phyloP scores from a whole-genome alignment of 2,888 invertebrate species.

The Chironomus tentans region DNA sequence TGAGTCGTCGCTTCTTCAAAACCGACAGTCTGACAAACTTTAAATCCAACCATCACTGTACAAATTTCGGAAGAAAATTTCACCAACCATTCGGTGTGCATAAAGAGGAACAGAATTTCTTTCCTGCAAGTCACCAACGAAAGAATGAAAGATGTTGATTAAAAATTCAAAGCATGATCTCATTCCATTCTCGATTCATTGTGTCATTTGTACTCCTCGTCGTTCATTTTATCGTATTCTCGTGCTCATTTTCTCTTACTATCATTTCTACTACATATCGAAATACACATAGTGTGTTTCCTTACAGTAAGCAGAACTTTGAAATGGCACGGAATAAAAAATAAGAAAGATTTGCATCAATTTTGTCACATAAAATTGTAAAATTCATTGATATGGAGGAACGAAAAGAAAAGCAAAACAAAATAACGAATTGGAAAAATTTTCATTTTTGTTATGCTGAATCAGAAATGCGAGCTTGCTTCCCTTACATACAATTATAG shows the following conservation, averaged over 20 bases:
- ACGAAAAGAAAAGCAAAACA: not conserved
- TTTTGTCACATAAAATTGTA: conserved; percentile 8
- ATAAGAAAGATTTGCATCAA: not conserved
- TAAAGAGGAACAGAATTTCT: not conserved
- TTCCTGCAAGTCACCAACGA: not conserved
- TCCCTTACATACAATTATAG: not conserved
- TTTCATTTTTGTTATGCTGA: not conserved
- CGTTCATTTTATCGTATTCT: not conserved
- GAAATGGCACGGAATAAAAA: not conserved
- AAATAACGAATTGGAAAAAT: not conserved
- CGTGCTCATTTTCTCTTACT: not conserved
- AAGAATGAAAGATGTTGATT: conserved; percentile 16
- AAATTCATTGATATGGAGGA: not conserved
- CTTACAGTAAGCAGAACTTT: no score
- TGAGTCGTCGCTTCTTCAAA: no score
- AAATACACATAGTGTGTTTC: no score
- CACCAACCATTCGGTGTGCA: no score
- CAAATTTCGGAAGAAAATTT: no score
- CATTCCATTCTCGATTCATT: conserved; percentile 21
- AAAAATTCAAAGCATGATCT: conserved; percentile 25
- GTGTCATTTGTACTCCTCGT: conserved; percentile 19
- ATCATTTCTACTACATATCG: not conserved
- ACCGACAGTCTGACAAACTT: no score
- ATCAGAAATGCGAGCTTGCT: not conserved
- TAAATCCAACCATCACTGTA: no score